Conservation (phyloP, 2,888 invertebrate species). For the Melanargia galathea region DNA sequence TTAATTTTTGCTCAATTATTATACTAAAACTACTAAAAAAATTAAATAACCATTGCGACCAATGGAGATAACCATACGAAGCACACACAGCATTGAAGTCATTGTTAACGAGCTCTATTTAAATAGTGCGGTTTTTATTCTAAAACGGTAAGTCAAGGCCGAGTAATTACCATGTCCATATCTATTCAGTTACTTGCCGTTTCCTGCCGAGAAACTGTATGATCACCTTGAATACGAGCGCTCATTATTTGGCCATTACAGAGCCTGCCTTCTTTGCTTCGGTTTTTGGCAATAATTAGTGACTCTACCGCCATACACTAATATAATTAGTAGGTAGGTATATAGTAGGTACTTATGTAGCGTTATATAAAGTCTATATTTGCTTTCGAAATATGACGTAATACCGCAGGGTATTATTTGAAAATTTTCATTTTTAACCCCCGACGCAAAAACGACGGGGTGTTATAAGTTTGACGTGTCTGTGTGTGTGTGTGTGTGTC, state of each 20-base stretch:
- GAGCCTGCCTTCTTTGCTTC: constrained; percentile 67
- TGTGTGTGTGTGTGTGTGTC: no score
- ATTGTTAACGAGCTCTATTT: constrained; percentile 57
- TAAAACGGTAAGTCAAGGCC: constrained; percentile 80
- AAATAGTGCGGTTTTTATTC: constrained; percentile 71
- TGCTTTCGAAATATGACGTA: neutral
- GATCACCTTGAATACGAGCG: constrained; percentile 70
- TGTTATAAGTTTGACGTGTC: no score
- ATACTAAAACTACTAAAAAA: no score
- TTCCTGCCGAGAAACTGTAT: constrained; percentile 73
- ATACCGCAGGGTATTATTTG: no score
- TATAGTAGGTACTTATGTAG: constrained; percentile 1
- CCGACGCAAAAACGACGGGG: no score
- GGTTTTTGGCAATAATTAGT: constrained; percentile 62
- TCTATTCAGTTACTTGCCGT: constrained; percentile 73
- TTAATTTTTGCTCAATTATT: neutral
- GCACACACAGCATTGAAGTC: constrained; percentile 44
- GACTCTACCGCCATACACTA: constrained; percentile 7
- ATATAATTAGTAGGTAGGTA: constrained; percentile 8
- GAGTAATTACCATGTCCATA: constrained; percentile 75
- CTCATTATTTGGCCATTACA: constrained; percentile 75
- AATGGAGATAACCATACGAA: constrained; percentile 14
- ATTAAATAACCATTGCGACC: constrained; percentile 9
- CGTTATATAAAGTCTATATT: constrained; percentile 2
- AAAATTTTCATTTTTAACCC: no score